Conservation (phyloP, 2,797 vertebrate genomes). For the Dendrocincla fuliginosa region DNA sequence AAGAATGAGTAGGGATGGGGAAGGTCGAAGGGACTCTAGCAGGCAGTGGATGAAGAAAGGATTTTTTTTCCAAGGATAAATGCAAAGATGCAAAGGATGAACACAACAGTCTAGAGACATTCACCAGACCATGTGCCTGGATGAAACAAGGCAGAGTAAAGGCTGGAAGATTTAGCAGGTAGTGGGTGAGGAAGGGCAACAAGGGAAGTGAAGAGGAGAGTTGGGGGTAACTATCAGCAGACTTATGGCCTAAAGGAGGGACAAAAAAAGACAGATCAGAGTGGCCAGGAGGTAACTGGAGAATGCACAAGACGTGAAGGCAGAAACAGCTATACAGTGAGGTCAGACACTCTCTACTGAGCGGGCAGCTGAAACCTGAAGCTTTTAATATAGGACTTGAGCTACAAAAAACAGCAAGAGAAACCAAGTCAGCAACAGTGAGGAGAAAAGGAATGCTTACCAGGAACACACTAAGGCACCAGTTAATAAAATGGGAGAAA, state of each 20-base stretch:
- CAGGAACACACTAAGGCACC: not conserved
- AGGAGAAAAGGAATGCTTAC: not conserved
- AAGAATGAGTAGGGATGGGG: not conserved
- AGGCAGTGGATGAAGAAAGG: not conserved
- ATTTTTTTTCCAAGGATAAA: not conserved
- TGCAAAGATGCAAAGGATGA: not conserved
- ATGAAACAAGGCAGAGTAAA: not conserved
- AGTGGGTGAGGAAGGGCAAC: not conserved
- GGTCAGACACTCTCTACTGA: not conserved
- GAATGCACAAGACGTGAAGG: not conserved
- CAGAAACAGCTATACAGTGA: not conserved
- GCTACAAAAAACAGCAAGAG: not conserved
- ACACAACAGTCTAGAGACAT: not conserved
- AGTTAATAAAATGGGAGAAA: not conserved
- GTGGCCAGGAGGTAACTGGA: not conserved
- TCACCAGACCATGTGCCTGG: not conserved
- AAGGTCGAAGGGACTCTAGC: not conserved
- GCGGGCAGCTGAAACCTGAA: not conserved
- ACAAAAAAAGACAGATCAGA: not conserved
- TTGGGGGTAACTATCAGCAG: not conserved
- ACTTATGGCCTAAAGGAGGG: not conserved
- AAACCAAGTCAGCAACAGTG: not conserved
- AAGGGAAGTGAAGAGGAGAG: not conserved
- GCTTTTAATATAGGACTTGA: not conserved
- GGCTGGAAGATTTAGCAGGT: not conserved